Evolutionary conservation across 2,888 invertebrate species (phyloP).

Genomic region (Acrobasis repandana): DNA sequence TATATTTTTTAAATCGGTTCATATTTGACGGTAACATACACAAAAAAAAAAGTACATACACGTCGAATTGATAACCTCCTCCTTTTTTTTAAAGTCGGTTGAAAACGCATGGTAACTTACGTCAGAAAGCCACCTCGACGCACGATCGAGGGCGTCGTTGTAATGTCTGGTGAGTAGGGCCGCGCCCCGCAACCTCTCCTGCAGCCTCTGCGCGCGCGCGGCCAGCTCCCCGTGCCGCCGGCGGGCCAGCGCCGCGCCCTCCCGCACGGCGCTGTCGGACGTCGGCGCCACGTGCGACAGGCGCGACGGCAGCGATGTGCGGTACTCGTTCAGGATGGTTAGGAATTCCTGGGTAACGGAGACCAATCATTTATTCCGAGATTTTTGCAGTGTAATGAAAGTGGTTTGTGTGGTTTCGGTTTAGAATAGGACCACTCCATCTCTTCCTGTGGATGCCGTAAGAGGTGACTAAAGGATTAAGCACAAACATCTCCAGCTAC

Average conservation of each 20-base stretch:
- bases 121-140: slow-evolving; percentile 89
- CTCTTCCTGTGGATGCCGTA: no score
- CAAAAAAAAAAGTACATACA: no score
- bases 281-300: slow-evolving; percentile 89
- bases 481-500: no score
- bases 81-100: no score
- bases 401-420: no score
- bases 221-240: slow-evolving; percentile 92
- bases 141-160: slow-evolving; percentile 92
- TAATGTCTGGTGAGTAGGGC: slow-evolving; percentile 84
- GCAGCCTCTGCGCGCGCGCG: slow-evolving; percentile 90
- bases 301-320: slow-evolving; percentile 91
- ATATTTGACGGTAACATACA: no score
- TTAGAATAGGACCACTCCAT: no score
- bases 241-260: slow-evolving; percentile 89
- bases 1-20: no score
- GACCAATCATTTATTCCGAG: no score
- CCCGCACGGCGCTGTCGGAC: slow-evolving; percentile 88
- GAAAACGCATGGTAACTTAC: slow-evolving; percentile 56
- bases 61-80: no score
- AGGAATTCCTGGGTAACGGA: slow-evolving; percentile 86
- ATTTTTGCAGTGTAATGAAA: no score
- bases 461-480: no score
- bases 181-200: slow-evolving; percentile 91
- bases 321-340: slow-evolving; percentile 91